Conservation (phyloP, 2,888 invertebrate genomes). For the Cantharis rufa region DNA sequence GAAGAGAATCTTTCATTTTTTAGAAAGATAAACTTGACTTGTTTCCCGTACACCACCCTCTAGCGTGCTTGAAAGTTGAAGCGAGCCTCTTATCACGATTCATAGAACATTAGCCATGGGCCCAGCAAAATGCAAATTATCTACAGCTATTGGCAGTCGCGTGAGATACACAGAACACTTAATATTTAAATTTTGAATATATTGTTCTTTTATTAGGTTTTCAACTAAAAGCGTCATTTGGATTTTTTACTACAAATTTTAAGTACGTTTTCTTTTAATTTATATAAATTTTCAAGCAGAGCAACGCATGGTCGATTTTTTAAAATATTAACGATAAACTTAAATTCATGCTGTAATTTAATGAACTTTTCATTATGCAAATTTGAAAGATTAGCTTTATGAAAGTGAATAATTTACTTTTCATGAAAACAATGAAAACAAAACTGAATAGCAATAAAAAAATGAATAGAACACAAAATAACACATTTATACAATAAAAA, state of each 20-base stretch:
- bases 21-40: conserved; percentile 25
- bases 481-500: conserved; percentile 27
- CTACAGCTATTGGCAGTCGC: conserved; percentile 49
- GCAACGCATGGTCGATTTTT: neutral
- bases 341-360: conserved; percentile 11
- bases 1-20: conserved; percentile 21
- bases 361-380: conserved; percentile 16
- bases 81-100: conserved; percentile 51
- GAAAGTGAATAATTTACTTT: conserved; percentile 11
- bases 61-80: conserved; percentile 34
- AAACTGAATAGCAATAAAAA: conserved; percentile 22
- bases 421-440: conserved; percentile 15
- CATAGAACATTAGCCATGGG: conserved; percentile 54
- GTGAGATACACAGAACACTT: conserved; percentile 40
- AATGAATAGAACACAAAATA: conserved; percentile 15
- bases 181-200: conserved; percentile 24
- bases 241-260: conserved; percentile 9
- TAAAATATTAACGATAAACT: neutral
- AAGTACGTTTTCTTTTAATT: neutral
- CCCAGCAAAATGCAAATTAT: conserved; percentile 53
- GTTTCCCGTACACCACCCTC: conserved; percentile 31
- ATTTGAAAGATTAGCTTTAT: conserved; percentile 10
- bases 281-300: neutral
- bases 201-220: conserved; percentile 25
- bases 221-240: conserved; percentile 16